Base-by-base conservation (phyloP, 2,113 vertebrate species). In the Halichoerus grypus region DNA sequence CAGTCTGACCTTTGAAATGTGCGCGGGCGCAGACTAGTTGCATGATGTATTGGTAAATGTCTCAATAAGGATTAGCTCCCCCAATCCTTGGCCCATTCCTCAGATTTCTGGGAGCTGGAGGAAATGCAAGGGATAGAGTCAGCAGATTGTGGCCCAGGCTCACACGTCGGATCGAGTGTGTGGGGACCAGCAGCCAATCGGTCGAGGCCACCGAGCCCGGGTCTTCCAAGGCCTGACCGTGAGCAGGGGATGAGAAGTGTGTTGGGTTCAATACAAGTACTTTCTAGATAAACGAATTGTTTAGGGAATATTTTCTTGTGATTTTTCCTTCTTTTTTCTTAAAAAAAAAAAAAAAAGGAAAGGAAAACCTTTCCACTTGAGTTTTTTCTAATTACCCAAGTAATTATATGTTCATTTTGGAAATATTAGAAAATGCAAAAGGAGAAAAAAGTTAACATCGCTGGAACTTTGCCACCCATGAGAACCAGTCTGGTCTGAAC, bases 1-100 rank as follows among this genome's bases (percentile, higher is more conserved):
- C 51, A 5, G 0, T 0, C 21, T 88, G 88, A 71, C 22, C 71
- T 94, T 92, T 87, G 67, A 15, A 36, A 13, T 39, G 46, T 1
- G 4, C 4, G 0, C 4, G 4, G 39, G 28, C 0, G 5, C 31
- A 6, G 14, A 10, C 18, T 0, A 1, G 36, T 12, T 19, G n/a
- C 24, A 7, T 12, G 82, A 28, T 31, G 63, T 4, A 0, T 9
- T 6, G 5, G 36, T 65, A 5, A 76, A 9, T 14, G 74, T 72
- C 39, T 28, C n/a, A n/a, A 19, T 51, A 39, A 28, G 57, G 49
- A 14, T 22, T 18, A 11, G 76, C 55, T 26, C 55, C 61, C 36
- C 36, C 36, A 55, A 0, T 57, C 21, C 9, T 63, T 57, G 59
- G 49, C 28, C 22, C 5, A 2, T 69, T 72, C 46, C 81, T 74